These are phyloP conservation scores for Elaphurus davidianus DNA, from an alignment of 2,113 vertebrate species.

Conservation along the genomic window DNA sequence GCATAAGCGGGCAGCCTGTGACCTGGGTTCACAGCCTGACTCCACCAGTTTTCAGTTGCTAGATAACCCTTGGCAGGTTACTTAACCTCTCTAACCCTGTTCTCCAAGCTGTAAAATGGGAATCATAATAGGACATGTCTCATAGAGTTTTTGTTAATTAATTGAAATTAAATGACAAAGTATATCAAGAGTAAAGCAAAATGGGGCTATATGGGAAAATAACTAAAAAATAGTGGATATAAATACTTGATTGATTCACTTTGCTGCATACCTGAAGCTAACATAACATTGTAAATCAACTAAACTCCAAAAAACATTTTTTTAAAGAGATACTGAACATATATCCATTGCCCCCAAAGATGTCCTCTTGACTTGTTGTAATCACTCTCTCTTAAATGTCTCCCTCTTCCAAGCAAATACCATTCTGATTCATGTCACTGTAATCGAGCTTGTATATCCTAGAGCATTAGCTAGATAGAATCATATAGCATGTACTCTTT, in stretches of 20 bases:
- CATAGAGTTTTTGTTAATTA: not conserved
- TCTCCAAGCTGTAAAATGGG: not conserved
- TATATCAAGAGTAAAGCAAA: not conserved
- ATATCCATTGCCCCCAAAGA: not conserved
- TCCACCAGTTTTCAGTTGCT: not conserved
- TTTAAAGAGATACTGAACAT: not conserved
- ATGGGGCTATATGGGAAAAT: not conserved
- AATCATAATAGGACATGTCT: not conserved
- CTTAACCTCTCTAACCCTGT: not conserved
- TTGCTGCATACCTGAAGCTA: not conserved
- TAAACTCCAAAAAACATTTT: not conserved
- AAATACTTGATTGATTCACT: not conserved
- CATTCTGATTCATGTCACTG: not conserved
- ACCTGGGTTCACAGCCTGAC: not conserved
- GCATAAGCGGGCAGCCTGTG: not conserved
- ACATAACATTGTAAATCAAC: not conserved
- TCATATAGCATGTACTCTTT: not conserved
- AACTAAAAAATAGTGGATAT: not conserved
- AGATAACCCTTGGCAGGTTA: not conserved
- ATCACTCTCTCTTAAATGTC: not conserved
- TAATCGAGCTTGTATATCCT: not conserved
- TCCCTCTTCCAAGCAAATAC: not conserved
- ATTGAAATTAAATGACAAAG: not conserved
- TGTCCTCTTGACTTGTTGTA: not conserved
- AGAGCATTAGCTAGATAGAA: not conserved